These are phyloP conservation scores for Drosophila sordidula DNA, from an alignment of 2,888 invertebrate species.

Conservation along the genomic window DNA sequence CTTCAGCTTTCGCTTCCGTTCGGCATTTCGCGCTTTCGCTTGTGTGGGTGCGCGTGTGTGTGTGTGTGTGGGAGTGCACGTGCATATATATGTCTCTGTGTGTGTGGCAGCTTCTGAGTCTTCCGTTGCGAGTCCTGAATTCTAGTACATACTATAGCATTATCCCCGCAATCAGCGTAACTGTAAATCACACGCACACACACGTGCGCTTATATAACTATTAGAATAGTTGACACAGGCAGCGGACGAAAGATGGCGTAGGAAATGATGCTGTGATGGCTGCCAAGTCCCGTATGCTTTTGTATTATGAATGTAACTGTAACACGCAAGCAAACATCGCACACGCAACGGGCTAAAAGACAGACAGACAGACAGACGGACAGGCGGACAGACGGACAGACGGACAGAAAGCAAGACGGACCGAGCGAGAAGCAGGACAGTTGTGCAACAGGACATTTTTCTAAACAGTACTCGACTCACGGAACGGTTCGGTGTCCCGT, in stretches of 20 bases:
- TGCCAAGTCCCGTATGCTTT: conserved; percentile 67
- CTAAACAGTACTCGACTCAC: conserved; percentile 55
- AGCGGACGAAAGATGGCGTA: conserved; percentile 62
- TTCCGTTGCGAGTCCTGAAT: conserved; percentile 41
- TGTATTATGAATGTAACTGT: conserved; percentile 76
- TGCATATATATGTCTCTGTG: conserved; percentile 5
- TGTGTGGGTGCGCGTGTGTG: neutral
- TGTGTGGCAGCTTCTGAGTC: conserved; percentile 26
- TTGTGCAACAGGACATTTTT: conserved; percentile 51
- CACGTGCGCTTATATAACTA: conserved; percentile 27
- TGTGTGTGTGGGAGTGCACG: neutral
- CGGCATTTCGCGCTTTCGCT: conserved; percentile 3
- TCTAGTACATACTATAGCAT: conserved; percentile 40
- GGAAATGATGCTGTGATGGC: conserved; percentile 76
- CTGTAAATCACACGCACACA: conserved; percentile 72
- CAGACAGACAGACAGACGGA: conserved; percentile 7
- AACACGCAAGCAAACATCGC: conserved; percentile 70
- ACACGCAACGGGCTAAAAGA: conserved; percentile 63
- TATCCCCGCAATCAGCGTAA: conserved; percentile 77
- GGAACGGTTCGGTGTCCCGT: conserved; percentile 57
- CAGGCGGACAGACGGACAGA: neutral
- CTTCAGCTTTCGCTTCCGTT: conserved; percentile 47
- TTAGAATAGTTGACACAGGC: conserved; percentile 73
- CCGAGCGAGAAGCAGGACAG: conserved; percentile 2
- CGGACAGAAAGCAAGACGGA: too few species aligned